A percentile compares a stretch with the other conserved stretches of the same genome.
Evolutionary conservation across 2,888 invertebrate genomes (phyloP).

Genomic region (Schrankia costaestrigalis): DNA sequence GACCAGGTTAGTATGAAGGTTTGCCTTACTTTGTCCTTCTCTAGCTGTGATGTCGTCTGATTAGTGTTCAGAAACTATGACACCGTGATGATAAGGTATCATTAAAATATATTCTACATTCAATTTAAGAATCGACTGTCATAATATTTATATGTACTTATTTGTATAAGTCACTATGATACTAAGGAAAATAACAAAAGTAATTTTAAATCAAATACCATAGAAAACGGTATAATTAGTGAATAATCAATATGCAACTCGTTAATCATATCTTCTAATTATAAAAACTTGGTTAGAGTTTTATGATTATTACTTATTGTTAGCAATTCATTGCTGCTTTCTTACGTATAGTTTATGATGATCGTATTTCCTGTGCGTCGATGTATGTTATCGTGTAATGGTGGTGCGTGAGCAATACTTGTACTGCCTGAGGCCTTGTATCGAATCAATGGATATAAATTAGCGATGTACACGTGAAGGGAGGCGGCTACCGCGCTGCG

Average conservation of each 20-base stretch:
- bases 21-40: too few species aligned
- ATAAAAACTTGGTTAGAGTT: constrained; percentile 2
- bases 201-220: constrained; percentile 4
- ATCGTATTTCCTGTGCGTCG: constrained; percentile 5
- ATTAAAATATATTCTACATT: too few species aligned
- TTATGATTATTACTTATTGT: not conserved
- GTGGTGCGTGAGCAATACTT: constrained; percentile 13
- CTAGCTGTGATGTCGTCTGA: too few species aligned
- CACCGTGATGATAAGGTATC: too few species aligned
- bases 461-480: constrained; percentile 9
- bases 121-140: too few species aligned
- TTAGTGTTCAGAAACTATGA: too few species aligned
- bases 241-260: not conserved
- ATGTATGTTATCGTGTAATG: constrained; percentile 10
- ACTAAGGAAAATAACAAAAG: too few species aligned
- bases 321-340: constrained; percentile 7
- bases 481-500: constrained; percentile 10
- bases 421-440: constrained; percentile 49
- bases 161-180: too few species aligned
- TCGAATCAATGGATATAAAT: constrained; percentile 14
- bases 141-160: too few species aligned
- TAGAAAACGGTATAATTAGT: not conserved
- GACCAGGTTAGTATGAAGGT: too few species aligned
- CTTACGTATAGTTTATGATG: constrained; percentile 6
- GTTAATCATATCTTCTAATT: constrained; percentile 2